Conservation (phyloP, 2,888 invertebrate species). For the Copidosoma aretas region DNA sequence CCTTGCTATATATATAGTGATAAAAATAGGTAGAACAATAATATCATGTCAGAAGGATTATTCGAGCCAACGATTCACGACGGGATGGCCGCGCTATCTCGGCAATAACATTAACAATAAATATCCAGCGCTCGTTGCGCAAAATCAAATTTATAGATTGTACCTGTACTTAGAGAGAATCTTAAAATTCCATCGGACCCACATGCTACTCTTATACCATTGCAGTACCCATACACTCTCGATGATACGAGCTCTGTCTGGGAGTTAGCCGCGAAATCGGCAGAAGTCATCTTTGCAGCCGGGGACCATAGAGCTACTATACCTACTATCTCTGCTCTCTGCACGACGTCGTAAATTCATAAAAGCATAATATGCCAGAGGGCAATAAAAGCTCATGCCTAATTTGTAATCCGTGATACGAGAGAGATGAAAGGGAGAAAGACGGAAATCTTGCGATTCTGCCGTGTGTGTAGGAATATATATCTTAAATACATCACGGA, state of each 20-base stretch:
- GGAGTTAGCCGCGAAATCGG: slow-evolving; percentile 16
- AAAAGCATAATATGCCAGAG: slow-evolving; percentile 17
- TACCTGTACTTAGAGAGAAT: not conserved
- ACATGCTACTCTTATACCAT: not conserved
- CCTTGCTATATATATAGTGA: too few species aligned
- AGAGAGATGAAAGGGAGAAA: not conserved
- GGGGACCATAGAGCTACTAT: slow-evolving; percentile 17
- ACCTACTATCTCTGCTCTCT: not conserved
- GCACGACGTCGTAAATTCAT: slow-evolving; percentile 31
- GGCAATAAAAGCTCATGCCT: slow-evolving; percentile 11
- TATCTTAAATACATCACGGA: not conserved
- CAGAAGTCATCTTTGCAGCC: slow-evolving; percentile 19
- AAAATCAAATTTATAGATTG: not conserved
- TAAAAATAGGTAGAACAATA: too few species aligned
- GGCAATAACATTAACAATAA: not conserved
- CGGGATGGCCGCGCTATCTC: not conserved
- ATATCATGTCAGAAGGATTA: too few species aligned
- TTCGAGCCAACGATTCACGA: too few species aligned
- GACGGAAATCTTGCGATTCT: slow-evolving; percentile 25
- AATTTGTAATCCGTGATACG: slow-evolving; percentile 23
- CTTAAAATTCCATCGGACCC: slow-evolving; percentile 20
- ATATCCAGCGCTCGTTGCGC: not conserved
- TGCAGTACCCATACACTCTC: not conserved
- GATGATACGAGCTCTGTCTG: not conserved
- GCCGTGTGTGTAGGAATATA: not conserved